Evolutionary conservation across 2,113 vertebrate genomes (phyloP).

Genomic region (Spheniscus mendiculus): DNA sequence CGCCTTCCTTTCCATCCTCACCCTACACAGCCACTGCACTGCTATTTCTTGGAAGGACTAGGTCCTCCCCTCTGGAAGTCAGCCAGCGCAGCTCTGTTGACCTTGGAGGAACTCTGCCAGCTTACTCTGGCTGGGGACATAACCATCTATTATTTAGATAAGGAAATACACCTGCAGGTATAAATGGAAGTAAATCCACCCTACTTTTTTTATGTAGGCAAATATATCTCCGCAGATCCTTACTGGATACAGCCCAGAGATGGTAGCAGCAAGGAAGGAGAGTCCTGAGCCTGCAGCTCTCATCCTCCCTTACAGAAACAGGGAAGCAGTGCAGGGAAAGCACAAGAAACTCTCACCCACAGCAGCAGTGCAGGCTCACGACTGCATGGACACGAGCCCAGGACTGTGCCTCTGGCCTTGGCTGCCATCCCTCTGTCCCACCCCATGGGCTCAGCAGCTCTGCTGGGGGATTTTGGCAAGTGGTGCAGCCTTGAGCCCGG

Average conservation of each 20-base stretch:
- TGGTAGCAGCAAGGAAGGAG: not conserved
- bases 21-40: not conserved
- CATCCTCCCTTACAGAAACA: not conserved
- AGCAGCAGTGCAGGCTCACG: not conserved
- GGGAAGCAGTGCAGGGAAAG: not conserved
- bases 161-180: slow-evolving; percentile 24
- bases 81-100: not conserved
- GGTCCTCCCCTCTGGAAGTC: not conserved
- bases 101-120: slow-evolving; percentile 29
- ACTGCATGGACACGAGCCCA: not conserved
- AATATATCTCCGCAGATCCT: slow-evolving; percentile 8
- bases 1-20: not conserved
- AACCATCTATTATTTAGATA: slow-evolving; percentile 34
- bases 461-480: not conserved
- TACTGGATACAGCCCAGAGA: not conserved
- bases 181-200: slow-evolving; percentile 22
- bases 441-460: rapidly evolving
- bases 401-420: rapidly evolving
- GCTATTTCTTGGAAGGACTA: not conserved
- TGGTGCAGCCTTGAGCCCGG: rapidly evolving
- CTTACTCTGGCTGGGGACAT: not conserved
- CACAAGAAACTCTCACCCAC: not conserved
- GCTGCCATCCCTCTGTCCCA: not conserved
- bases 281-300: not conserved
- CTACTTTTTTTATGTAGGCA: not conserved